These are phyloP conservation scores for Autographa gamma DNA, from an alignment of 2,888 invertebrate genomes.

Conservation along the genomic window DNA sequence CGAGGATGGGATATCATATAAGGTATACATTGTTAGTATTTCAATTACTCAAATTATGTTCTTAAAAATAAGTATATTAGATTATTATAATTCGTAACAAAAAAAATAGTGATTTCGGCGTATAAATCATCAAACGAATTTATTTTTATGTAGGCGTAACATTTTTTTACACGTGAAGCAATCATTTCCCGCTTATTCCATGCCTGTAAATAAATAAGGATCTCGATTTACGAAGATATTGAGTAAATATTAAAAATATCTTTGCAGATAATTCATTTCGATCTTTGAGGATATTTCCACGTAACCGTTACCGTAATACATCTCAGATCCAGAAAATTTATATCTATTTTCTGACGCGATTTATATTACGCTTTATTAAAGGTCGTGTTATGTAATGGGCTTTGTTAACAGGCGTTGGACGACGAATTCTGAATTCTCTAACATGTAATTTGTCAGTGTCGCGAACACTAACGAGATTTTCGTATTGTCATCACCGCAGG, in stretches of 20 bases:
- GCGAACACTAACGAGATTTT: conserved; percentile 14
- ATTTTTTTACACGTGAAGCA: not conserved
- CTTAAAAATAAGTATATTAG: not conserved
- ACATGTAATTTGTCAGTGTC: conserved; percentile 19
- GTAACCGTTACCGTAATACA: not conserved
- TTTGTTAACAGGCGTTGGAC: conserved; percentile 5
- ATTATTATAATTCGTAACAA: no score
- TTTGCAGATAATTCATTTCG: not conserved
- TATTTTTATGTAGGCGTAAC: not conserved
- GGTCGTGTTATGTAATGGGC: not conserved
- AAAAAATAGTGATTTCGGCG: not conserved
- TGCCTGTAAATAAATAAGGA: not conserved
- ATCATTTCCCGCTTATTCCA: not conserved
- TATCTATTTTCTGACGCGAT: not conserved
- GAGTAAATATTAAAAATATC: not conserved
- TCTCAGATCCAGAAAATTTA: not conserved
- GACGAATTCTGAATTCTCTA: conserved; percentile 6
- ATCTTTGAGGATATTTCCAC: not conserved
- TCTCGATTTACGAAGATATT: not conserved
- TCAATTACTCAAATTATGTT: conserved; percentile 1
- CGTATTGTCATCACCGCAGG: not conserved
- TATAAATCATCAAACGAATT: not conserved
- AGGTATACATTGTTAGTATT: conserved; percentile 68
- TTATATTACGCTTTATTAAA: not conserved
- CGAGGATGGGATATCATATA: conserved; percentile 93